phyloP scores from a whole-genome alignment of 2,888 invertebrate species.

The Ormyrus pomaceus region DNA sequence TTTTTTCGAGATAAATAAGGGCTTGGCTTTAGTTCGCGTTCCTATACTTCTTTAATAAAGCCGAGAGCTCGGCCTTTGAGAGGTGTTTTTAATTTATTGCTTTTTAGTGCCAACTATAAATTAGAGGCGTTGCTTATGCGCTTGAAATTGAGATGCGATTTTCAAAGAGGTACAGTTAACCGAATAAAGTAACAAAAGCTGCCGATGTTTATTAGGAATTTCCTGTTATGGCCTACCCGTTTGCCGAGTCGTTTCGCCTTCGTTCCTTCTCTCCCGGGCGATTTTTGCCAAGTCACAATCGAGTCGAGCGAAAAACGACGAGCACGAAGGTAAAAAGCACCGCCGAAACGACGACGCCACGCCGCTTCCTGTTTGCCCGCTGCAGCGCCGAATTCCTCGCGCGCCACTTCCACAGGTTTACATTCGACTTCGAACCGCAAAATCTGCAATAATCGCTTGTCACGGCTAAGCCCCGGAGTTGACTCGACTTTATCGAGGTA shows the following conservation, averaged over 20 bases:
- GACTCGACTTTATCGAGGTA: background rate
- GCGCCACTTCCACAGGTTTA: background rate
- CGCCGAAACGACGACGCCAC: slow-evolving; percentile 5
- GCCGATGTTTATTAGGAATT: slow-evolving; percentile 34
- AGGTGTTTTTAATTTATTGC: too few relatives aligned
- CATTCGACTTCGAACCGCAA: background rate
- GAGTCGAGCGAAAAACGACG: background rate
- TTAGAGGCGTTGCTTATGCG: background rate
- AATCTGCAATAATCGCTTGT: slow-evolving; percentile 35
- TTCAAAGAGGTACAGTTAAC: slow-evolving; percentile 29
- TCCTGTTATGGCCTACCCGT: slow-evolving; percentile 12
- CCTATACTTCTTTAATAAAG: too few relatives aligned
- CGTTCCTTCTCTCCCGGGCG: background rate
- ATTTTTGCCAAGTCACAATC: slow-evolving; percentile 7
- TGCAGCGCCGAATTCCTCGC: slow-evolving; percentile 13
- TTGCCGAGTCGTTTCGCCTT: background rate
- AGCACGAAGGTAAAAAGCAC: too few relatives aligned
- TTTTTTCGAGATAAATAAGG: too few relatives aligned
- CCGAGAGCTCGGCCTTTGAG: too few relatives aligned
- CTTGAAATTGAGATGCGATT: slow-evolving; percentile 13
- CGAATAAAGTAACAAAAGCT: background rate
- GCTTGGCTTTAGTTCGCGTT: too few relatives aligned
- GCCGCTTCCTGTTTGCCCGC: slow-evolving; percentile 12
- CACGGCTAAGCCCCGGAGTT: background rate
- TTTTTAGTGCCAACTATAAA: too few relatives aligned